Conservation (phyloP, 2,888 invertebrate species). For the Romanomermis culicivorax region DNA sequence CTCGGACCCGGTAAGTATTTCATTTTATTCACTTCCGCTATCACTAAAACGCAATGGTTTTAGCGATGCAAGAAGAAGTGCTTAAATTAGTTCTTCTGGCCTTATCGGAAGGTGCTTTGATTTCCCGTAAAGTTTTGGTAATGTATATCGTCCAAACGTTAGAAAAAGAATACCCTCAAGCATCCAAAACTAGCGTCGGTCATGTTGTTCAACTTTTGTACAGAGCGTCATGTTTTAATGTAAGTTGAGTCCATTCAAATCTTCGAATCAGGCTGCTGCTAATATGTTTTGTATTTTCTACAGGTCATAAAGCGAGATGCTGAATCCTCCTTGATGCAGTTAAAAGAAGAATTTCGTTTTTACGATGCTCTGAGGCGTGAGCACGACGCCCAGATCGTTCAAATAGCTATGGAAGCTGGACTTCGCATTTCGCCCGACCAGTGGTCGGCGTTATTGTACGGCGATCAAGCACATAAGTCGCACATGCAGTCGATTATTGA, state of each 20-base stretch:
- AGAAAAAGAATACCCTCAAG: constrained; percentile 53
- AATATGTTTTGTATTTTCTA: constrained; percentile 9
- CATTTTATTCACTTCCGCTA: neutral
- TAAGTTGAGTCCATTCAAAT: too few relatives aligned
- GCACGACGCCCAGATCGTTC: constrained; percentile 93
- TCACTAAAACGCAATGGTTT: constrained; percentile 3
- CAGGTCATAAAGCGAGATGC: constrained; percentile 87
- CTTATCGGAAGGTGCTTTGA: constrained; percentile 47
- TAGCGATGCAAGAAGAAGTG: constrained; percentile 96
- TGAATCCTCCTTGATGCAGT: constrained; percentile 87
- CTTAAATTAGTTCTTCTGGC: constrained; percentile 65
- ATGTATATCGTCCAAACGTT: constrained; percentile 94
- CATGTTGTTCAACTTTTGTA: constrained; percentile 95
- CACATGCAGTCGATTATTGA: constrained; percentile 65
- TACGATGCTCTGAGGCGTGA: constrained; percentile 79
- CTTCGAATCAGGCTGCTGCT: neutral
- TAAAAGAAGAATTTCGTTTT: constrained; percentile 57
- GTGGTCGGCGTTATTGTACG: constrained; percentile 87
- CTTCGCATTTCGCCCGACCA: constrained; percentile 89
- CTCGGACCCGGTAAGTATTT: constrained; percentile 51
- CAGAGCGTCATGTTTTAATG: constrained; percentile 92
- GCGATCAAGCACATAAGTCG: constrained; percentile 78
- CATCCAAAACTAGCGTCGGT: constrained; percentile 94
- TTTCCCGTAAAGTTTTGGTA: constrained; percentile 44
- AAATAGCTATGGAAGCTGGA: constrained; percentile 91